Conservation (phyloP, 1,140 invertebrate genomes). For the Lordiphosa stackelbergi region DNA sequence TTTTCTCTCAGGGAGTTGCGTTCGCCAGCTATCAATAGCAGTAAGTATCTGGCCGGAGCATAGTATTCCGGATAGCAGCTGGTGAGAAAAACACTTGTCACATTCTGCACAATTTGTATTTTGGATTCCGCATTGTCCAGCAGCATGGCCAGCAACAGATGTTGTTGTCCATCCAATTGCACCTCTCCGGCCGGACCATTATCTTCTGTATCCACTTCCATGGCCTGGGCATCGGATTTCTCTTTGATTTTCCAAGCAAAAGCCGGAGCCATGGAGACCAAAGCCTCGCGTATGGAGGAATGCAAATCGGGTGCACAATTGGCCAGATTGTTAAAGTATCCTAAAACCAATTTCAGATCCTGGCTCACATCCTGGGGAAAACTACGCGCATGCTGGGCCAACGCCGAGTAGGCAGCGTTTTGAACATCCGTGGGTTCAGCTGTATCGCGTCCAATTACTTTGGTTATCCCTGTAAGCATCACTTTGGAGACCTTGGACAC, state of each 20-base stretch:
- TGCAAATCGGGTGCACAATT: slow-evolving; percentile 80
- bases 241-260: slow-evolving; percentile 79
- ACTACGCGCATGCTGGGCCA: slow-evolving; percentile 80
- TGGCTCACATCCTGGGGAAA: slow-evolving; percentile 84
- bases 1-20: slow-evolving; percentile 76
- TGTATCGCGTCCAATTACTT: slow-evolving; percentile 82
- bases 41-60: slow-evolving; percentile 88
- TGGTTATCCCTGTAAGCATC: slow-evolving; percentile 84
- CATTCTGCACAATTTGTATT: slow-evolving; percentile 86
- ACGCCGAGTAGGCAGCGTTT: slow-evolving; percentile 67
- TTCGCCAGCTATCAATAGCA: slow-evolving; percentile 91
- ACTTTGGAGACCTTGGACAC: slow-evolving; percentile 82
- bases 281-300: slow-evolving; percentile 83
- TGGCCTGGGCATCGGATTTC: slow-evolving; percentile 46
- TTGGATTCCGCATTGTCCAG: slow-evolving; percentile 81
- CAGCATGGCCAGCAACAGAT: slow-evolving; percentile 79
- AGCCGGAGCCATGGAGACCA: slow-evolving; percentile 84
- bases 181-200: slow-evolving; percentile 37
- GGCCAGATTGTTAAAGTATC: slow-evolving; percentile 79
- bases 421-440: slow-evolving; percentile 74
- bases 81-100: slow-evolving; percentile 89
- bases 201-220: slow-evolving; percentile 42
- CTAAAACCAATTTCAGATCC: slow-evolving; percentile 67
- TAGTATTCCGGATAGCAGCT: slow-evolving; percentile 89
- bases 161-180: slow-evolving; percentile 78